These are phyloP conservation scores for Acipenser oxyrinchus DNA, from an alignment of 2,797 vertebrate genomes.

Conservation along the genomic window DNA sequence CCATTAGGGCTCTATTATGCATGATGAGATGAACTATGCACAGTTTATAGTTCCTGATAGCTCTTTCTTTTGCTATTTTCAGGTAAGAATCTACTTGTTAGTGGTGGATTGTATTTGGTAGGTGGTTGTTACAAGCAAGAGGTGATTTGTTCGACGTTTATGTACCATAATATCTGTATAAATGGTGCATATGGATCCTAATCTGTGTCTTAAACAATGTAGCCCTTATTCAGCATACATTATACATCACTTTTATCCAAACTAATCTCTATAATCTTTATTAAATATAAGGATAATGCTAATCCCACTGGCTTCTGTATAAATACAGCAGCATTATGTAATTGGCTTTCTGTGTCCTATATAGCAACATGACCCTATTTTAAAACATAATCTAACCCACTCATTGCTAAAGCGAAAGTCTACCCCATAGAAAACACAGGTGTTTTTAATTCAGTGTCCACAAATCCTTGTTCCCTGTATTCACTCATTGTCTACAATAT, in stretches of 20 bases:
- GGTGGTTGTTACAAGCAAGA: no score
- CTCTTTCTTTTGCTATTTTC: no score
- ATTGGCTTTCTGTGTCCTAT: not conserved
- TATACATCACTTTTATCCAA: constrained; percentile 48
- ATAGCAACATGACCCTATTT: not conserved
- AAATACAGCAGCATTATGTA: not conserved
- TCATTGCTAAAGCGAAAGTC: not conserved
- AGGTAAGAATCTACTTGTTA: no score
- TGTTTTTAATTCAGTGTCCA: not conserved
- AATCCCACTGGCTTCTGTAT: constrained; percentile 35
- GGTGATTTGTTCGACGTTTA: no score
- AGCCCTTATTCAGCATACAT: constrained; percentile 51
- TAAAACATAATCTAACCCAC: not conserved
- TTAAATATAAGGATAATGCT: constrained; percentile 49
- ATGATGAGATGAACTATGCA: no score
- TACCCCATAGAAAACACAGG: not conserved
- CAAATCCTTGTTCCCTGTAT: not conserved
- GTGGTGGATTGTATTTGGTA: no score
- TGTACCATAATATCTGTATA: no score
- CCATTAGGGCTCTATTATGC: no score
- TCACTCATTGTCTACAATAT: not conserved
- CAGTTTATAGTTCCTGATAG: no score
- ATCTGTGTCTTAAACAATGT: constrained; percentile 22
- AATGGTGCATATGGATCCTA: no score
- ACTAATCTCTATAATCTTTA: constrained; percentile 48